Conservation (phyloP, 1,140 invertebrate species). For the Linepithema humile region DNA sequence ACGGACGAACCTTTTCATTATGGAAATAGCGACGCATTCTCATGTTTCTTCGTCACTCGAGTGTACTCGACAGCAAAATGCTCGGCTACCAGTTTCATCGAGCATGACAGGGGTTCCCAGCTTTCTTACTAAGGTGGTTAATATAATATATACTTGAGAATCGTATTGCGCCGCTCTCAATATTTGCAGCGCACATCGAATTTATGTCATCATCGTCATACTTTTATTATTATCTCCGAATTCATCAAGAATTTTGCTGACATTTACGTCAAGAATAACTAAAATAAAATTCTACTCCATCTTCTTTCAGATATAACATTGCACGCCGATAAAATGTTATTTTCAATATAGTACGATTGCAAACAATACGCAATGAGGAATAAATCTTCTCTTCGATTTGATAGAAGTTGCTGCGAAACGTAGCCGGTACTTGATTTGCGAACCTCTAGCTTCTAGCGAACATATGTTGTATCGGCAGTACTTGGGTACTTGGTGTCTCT, state of each 20-base stretch:
- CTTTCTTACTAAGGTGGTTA: background rate
- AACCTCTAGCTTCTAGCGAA: background rate
- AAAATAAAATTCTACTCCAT: no score
- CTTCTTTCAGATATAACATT: no score
- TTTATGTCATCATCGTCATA: background rate
- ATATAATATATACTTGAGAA: background rate
- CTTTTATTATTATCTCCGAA: no score
- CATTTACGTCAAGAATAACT: no score
- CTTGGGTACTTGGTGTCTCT: background rate
- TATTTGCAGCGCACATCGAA: background rate
- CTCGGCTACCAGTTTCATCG: constrained; percentile 24
- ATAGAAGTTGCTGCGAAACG: background rate
- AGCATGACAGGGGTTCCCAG: constrained; percentile 21
- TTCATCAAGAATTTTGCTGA: no score
- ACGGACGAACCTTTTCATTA: constrained; percentile 40
- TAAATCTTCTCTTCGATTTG: no score
- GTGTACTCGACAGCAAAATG: background rate
- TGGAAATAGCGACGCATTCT: constrained; percentile 41
- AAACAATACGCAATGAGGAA: no score
- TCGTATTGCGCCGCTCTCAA: background rate
- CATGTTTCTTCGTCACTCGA: constrained; percentile 38
- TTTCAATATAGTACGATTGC: no score
- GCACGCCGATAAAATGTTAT: no score
- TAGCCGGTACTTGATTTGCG: background rate
- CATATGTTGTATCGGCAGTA: background rate